A percentile compares a stretch with the other conserved stretches of the same genome.
phyloP scores from a whole-genome alignment of 2,888 invertebrate genomes.

The Parnassius mnemosyne region DNA sequence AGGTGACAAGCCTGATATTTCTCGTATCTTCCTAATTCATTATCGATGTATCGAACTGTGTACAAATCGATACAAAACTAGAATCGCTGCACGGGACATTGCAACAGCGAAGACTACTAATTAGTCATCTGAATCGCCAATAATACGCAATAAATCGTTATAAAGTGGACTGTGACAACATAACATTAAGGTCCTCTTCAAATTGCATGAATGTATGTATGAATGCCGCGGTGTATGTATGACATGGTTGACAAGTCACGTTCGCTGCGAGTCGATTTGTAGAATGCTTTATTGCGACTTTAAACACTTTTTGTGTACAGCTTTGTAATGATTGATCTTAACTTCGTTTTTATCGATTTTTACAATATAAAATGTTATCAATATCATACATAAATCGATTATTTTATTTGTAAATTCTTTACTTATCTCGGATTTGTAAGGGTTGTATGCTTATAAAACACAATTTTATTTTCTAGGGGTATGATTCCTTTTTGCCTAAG shows the following conservation, averaged over 20 bases:
- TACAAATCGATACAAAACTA: constrained; percentile 6
- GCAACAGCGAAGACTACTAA: constrained; percentile 16
- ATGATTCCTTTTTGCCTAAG: too few species aligned
- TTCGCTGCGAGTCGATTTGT: constrained; percentile 33
- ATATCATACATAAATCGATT: too few species aligned
- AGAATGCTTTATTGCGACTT: constrained; percentile 35
- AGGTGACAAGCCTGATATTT: constrained; percentile 1
- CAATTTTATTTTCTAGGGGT: too few species aligned
- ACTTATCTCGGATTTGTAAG: too few species aligned
- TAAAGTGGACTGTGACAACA: constrained; percentile 13
- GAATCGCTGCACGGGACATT: constrained; percentile 12
- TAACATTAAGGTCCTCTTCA: constrained; percentile 12
- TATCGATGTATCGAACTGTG: constrained; percentile 8
- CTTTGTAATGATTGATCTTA: constrained; percentile 7
- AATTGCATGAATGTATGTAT: constrained; percentile 22
- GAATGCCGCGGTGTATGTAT: constrained; percentile 27
- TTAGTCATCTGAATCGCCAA: constrained; percentile 20
- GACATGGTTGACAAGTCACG: constrained; percentile 35
- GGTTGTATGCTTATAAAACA: too few species aligned
- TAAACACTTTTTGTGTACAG: constrained; percentile 25
- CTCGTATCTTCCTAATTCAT: not conserved
- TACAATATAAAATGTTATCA: not conserved
- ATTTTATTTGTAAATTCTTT: too few species aligned
- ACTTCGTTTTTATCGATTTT: constrained; percentile 22
- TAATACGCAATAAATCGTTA: not conserved